A percentile compares a stretch with the other conserved stretches of the same genome.
phyloP scores from a whole-genome alignment of 1,140 invertebrate genomes.

The Orchesella cincta region DNA sequence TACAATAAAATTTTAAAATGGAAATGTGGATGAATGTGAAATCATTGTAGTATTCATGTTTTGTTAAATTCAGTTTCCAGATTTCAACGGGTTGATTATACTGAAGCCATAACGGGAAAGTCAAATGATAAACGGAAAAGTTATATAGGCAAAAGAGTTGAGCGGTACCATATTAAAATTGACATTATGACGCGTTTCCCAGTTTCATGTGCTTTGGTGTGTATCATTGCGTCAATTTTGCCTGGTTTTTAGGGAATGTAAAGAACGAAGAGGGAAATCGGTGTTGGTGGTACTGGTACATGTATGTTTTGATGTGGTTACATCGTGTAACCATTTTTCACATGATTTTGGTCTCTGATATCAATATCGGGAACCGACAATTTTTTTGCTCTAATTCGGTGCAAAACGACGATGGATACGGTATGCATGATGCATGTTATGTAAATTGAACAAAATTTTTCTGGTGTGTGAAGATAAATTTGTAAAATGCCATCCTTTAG shows the following conservation, averaged over 20 bases:
- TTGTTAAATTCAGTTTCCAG: background rate
- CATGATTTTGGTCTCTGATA: background rate
- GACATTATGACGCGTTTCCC: background rate
- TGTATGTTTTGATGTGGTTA: background rate
- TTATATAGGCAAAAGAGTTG: no score
- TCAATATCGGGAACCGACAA: no score
- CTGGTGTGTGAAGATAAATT: no score
- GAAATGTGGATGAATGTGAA: background rate
- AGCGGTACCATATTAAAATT: no score
- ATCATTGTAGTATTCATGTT: background rate
- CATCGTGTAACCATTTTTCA: background rate
- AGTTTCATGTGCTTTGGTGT: conserved; percentile 1
- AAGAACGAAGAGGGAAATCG: no score
- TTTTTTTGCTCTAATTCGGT: no score
- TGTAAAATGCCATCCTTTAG: no score
- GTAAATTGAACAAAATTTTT: no score
- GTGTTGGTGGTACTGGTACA: background rate
- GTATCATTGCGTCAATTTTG: conserved; percentile 18
- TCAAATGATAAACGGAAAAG: no score
- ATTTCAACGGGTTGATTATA: conserved; percentile 8
- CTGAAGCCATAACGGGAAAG: no score
- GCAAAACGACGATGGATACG: no score
- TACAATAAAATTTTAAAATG: background rate
- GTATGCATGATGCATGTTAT: no score
- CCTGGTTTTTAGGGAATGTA: conserved; percentile 13